phyloP scores from a whole-genome alignment of 2,888 invertebrate genomes.

The Epistrophe grossulariae region DNA sequence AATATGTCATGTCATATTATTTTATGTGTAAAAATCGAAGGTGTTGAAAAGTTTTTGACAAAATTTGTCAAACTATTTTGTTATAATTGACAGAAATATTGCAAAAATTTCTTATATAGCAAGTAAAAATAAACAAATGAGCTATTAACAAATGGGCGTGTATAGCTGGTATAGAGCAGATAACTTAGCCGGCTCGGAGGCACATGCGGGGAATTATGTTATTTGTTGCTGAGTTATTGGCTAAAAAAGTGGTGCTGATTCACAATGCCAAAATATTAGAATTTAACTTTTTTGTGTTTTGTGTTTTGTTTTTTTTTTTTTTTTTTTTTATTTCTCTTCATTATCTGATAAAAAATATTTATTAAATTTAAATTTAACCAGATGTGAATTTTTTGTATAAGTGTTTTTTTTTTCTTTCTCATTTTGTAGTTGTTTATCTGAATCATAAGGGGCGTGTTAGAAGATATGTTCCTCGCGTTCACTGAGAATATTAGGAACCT shows the following conservation, averaged over 20 bases:
- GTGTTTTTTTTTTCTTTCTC: neutral
- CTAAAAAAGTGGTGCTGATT: slow-evolving; percentile 46
- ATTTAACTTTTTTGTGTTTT: neutral
- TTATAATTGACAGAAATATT: slow-evolving; percentile 51
- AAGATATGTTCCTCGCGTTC: neutral
- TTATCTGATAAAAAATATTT: slow-evolving; percentile 27
- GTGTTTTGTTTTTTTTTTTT: too few relatives aligned
- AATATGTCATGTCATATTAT: slow-evolving; percentile 17
- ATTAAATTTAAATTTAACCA: slow-evolving; percentile 3
- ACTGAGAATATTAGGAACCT: slow-evolving; percentile 1
- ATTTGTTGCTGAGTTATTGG: slow-evolving; percentile 33
- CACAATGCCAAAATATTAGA: slow-evolving; percentile 9
- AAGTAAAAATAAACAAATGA: slow-evolving; percentile 43
- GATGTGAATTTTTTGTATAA: slow-evolving; percentile 10
- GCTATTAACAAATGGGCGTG: slow-evolving; percentile 30
- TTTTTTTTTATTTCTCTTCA: too few relatives aligned
- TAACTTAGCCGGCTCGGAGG: neutral
- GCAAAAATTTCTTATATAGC: neutral
- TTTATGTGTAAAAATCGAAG: slow-evolving; percentile 19
- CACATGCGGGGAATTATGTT: neutral
- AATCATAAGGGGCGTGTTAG: slow-evolving; percentile 18
- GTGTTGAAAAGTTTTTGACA: slow-evolving; percentile 48
- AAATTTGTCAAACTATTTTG: slow-evolving; percentile 49
- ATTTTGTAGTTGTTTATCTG: slow-evolving; percentile 3
- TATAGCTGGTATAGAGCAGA: slow-evolving; percentile 2